A percentile compares a stretch with the other conserved stretches of the same genome.
Evolutionary conservation across 30 jellyfish, hydroid and myxozoan species (phyloP).

Genomic region (Cassiopea xamachana): DNA sequence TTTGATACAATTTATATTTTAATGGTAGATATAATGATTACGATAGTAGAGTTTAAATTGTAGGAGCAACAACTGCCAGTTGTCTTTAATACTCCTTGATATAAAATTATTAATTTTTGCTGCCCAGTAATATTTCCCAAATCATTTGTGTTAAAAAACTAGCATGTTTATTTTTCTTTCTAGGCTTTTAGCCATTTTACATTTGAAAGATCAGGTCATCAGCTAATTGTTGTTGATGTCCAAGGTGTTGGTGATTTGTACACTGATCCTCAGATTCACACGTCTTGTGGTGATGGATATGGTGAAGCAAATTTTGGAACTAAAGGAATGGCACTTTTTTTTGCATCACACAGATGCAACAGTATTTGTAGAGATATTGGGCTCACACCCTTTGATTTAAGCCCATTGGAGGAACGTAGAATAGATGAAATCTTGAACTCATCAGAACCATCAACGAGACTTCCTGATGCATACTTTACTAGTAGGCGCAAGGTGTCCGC

Average conservation of each 20-base stretch:
- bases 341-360: slow-evolving; percentile 94
- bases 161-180: background rate
- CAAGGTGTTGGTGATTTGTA: slow-evolving; percentile 99
- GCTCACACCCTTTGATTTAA: slow-evolving; percentile 84
- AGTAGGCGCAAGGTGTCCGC: slow-evolving; percentile 74
- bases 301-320: slow-evolving; percentile 99
- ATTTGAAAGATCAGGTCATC: slow-evolving; percentile 99
- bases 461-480: slow-evolving; percentile 40
- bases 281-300: slow-evolving; percentile 89
- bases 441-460: slow-evolving; percentile 79
- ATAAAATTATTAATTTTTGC: no score
- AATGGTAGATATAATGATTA: no score
- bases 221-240: slow-evolving; percentile 92
- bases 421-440: slow-evolving; percentile 64
- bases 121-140: no score
- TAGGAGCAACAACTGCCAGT: no score
- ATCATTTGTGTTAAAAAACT: no score
- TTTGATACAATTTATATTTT: no score
- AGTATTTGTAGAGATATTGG: slow-evolving; percentile 83
- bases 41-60: no score
- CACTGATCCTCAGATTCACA: slow-evolving; percentile 99
- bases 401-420: slow-evolving; percentile 79
- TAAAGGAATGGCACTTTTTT: slow-evolving; percentile 98
- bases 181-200: slow-evolving; percentile 99
- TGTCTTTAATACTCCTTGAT: no score